Conservation (phyloP, 1,140 invertebrate genomes). For the Camponotus vicinus region DNA sequence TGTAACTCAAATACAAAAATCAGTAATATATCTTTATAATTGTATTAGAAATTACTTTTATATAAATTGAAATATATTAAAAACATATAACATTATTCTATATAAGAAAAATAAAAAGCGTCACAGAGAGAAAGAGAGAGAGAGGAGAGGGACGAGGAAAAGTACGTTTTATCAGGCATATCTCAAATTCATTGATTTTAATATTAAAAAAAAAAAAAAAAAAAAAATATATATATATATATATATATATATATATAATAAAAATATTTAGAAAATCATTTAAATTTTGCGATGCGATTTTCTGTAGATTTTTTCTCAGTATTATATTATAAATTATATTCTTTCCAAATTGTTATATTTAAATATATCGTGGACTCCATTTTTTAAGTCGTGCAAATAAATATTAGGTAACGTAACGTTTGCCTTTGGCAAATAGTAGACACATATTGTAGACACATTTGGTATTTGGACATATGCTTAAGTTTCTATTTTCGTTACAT, state of each 20-base stretch:
- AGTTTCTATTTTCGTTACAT: not conserved
- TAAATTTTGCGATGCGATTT: not conserved
- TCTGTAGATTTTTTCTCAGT: not conserved
- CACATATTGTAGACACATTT: not conserved
- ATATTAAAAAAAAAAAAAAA: too few species aligned
- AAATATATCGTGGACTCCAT: not conserved
- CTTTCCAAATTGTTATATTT: not conserved
- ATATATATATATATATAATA: too few species aligned
- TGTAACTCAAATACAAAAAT: not conserved
- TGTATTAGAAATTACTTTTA: not conserved
- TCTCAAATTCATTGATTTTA: not conserved
- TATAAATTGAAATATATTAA: too few species aligned
- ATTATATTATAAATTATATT: slow-evolving; percentile 18
- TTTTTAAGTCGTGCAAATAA: slow-evolving; percentile 2
- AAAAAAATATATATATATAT: too few species aligned
- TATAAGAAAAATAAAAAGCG: not conserved
- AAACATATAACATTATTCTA: too few species aligned
- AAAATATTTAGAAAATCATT: not conserved
- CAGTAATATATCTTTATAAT: not conserved
- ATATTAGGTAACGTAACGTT: not conserved
- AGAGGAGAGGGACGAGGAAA: not conserved
- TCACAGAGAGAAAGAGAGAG: not conserved
- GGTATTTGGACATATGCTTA: not conserved
- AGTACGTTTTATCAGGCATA: not conserved
- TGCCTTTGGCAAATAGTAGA: not conserved